phyloP scores from a whole-genome alignment of 30 jellyfish, hydroid and myxozoan genomes.

The Sanderia malayensis region DNA sequence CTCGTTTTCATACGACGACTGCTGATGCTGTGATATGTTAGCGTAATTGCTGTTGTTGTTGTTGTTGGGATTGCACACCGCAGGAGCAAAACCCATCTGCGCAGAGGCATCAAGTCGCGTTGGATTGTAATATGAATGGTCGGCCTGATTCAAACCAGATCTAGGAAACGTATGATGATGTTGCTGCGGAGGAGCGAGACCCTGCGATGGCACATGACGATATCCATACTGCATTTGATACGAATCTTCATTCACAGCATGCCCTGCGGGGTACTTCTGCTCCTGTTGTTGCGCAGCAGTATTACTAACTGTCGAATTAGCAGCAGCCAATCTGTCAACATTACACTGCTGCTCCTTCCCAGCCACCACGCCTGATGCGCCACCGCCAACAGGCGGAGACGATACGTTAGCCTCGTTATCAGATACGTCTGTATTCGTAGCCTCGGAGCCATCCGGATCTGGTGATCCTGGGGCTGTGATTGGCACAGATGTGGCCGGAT shows the following conservation, averaged over 20 bases:
- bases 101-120: no score
- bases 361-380: no score
- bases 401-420: constrained; percentile 38
- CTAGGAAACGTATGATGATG: not conserved
- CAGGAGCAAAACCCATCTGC: not conserved
- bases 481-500: constrained; percentile 94
- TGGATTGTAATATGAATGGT: not conserved
- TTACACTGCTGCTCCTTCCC: no score
- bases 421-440: constrained; percentile 54
- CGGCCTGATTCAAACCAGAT: not conserved
- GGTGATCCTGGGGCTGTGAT: constrained; percentile 99
- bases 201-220: not conserved
- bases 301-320: no score
- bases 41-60: no score
- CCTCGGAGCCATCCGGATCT: constrained; percentile 90
- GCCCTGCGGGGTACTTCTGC: not conserved
- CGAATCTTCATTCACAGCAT: not conserved
- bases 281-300: not conserved
- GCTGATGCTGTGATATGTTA: no score
- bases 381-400: constrained; percentile 1
- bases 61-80: not conserved
- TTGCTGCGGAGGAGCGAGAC: no score
- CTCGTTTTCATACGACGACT: not conserved
- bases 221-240: not conserved
- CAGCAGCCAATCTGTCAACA: no score